Base-by-base conservation (phyloP, 2,113 vertebrate species). In the Phycodurus eques region DNA sequence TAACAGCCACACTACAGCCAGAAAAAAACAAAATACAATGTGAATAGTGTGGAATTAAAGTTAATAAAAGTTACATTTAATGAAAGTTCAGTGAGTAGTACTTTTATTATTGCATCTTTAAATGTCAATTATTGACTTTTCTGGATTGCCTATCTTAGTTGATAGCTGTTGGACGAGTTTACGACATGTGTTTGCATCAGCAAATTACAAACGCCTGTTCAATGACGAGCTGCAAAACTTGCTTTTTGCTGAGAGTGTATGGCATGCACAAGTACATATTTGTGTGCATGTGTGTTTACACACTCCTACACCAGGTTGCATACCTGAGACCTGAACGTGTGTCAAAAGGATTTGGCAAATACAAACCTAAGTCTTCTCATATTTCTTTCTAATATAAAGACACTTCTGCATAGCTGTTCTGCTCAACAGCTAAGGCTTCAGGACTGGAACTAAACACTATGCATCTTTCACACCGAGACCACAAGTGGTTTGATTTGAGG, bases 151-250 rank as follows among this genome's bases (percentile, higher is more conserved):
- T 22, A 4, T 14, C 11, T 0, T 46, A 46, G 63, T 66, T 46
- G 27, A 59, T 56, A 6, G 68, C 47, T 72, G 80, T 67, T 63
- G 20, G 44, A 54, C 44, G 56, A 60, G 60, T 75, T 43, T n/a
- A 12, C 27, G 62, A 49, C 61, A 76, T 81, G 46, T 65, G 51
- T 78, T 35, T 43, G 57, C 63, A 60, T 71, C 67, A 42, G 60
- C 49, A 61, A 59, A 66, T 49, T 72, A 77, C 67, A 82, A 22
- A 14, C 64, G 5, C 20, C 71, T 68, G 81, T n/a, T 79, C 71
- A 85, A 72, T 42, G 81, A 83, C 49, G 70, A 80, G 81, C 73
- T 74, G 84, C 74, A 81, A 72, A 88, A 87, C 84, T 76, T 77
- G 81, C 57, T 85, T 65, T 15, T 64, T 47, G 6, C 57, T 42